Evolutionary conservation across 2,888 invertebrate genomes (phyloP).

Genomic region (Acleris holmiana): DNA sequence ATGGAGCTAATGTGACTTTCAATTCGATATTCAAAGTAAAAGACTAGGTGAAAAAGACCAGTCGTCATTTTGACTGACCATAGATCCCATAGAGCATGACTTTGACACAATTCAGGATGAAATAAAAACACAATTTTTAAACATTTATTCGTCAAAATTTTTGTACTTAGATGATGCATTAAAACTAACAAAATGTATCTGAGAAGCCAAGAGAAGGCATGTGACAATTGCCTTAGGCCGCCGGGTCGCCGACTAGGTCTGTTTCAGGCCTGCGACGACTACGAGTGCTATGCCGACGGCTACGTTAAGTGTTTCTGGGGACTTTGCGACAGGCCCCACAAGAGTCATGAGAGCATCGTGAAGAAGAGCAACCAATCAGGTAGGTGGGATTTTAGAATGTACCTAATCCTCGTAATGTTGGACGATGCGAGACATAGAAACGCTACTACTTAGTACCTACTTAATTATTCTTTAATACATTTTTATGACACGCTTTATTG

Average conservation of each 20-base stretch:
- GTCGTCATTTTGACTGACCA: no score
- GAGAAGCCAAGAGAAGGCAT: conserved; percentile 46
- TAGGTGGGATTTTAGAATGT: conserved; percentile 29
- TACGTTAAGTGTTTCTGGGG: conserved; percentile 76
- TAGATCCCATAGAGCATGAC: no score
- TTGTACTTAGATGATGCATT: conserved; percentile 7
- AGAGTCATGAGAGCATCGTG: conserved; percentile 52
- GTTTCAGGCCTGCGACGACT: conserved; percentile 58
- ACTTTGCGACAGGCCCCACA: conserved; percentile 63
- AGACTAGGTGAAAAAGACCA: no score
- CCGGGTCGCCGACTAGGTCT: conserved; percentile 55
- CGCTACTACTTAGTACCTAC: no score
- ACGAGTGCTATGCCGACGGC: conserved; percentile 67
- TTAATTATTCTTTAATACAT: no score
- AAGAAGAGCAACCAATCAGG: conserved; percentile 44
- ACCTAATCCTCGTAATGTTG: no score
- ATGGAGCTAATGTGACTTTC: no score
- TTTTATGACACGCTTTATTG: no score
- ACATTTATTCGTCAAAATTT: not conserved
- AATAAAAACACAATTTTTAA: not conserved
- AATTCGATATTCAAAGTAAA: no score
- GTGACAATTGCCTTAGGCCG: conserved; percentile 60
- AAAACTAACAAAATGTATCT: conserved; percentile 47
- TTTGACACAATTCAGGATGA: conserved; percentile 5
- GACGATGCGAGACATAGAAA: no score